Conservation (phyloP, 92 coral and sea anemone species). For the Zoanthus sansibaricus region DNA sequence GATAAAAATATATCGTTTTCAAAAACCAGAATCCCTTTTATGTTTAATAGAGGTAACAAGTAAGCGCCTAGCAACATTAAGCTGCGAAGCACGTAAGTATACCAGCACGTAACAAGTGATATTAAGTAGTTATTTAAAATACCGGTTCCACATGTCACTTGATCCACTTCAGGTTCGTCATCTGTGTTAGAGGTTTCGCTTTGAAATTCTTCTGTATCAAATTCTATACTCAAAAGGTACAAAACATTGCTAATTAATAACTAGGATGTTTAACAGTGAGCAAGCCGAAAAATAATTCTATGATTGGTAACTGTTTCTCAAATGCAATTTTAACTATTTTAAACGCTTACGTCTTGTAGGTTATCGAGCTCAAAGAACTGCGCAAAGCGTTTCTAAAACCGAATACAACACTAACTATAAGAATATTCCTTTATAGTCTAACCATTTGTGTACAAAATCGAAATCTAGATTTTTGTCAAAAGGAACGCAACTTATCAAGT, state of each 20-base stretch:
- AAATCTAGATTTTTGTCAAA: neutral
- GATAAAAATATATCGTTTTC: too few relatives aligned
- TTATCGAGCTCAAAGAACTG: neutral
- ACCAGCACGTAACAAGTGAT: too few relatives aligned
- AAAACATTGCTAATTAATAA: neutral
- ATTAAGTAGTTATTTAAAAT: too few relatives aligned
- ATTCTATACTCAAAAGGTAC: constrained; percentile 41
- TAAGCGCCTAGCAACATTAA: neutral
- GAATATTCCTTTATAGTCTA: neutral
- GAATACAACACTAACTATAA: neutral
- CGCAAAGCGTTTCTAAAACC: neutral
- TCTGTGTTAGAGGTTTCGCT: constrained; percentile 72
- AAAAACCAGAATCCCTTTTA: too few relatives aligned
- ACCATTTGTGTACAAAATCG: neutral
- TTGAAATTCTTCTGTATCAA: constrained; percentile 67
- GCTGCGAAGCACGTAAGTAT: neutral
- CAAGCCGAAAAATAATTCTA: neutral
- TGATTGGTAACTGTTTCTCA: neutral
- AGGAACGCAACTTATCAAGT: neutral
- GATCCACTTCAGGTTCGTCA: constrained; percentile 96
- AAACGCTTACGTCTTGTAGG: neutral
- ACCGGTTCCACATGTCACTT: constrained; percentile 72
- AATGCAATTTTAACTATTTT: neutral
- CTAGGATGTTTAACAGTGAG: neutral
- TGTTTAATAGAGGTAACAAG: neutral